Conservation (phyloP, 2,797 vertebrate species). For the Paratrypauchen microcephalus region DNA sequence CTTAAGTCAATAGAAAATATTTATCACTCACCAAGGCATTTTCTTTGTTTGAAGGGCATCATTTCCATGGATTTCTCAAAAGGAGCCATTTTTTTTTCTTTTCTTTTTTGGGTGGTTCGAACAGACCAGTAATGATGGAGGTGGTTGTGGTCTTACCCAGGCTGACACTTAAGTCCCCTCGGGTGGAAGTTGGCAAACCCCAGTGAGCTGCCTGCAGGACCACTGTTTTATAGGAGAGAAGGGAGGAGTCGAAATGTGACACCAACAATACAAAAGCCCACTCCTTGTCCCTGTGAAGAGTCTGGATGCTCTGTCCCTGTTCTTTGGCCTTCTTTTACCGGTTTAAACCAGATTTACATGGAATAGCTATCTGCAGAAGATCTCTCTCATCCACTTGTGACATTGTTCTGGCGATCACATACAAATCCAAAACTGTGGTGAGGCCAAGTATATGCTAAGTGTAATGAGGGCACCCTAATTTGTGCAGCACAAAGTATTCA, state of each 20-base stretch:
- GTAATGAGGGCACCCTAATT: slow-evolving; percentile 23
- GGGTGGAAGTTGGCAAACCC: slow-evolving; percentile 67
- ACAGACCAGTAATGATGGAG: slow-evolving; percentile 33
- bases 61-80: slow-evolving; percentile 81
- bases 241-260: slow-evolving; percentile 60
- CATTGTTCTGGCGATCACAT: slow-evolving; percentile 41
- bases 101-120: slow-evolving; percentile 27
- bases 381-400: slow-evolving; percentile 61
- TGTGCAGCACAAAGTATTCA: not conserved
- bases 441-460: slow-evolving; percentile 3
- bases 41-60: slow-evolving; percentile 82
- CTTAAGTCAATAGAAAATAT: not conserved
- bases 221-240: slow-evolving; percentile 63
- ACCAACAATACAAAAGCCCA: slow-evolving; percentile 43
- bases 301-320: slow-evolving; percentile 14
- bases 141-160: slow-evolving; percentile 39
- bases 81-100: slow-evolving; percentile 73
- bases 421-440: slow-evolving; percentile 22
- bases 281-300: slow-evolving; percentile 26
- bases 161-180: slow-evolving; percentile 65
- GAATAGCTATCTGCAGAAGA: slow-evolving; percentile 53
- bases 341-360: slow-evolving; percentile 57
- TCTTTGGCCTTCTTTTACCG: slow-evolving; percentile 18
- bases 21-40: slow-evolving; percentile 74
- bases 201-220: slow-evolving; percentile 9